Percentiles rank a stretch among this genome's conserved stretches.
Evolutionary conservation across 2,888 invertebrate species (phyloP).

Genomic region (Argyresthia goedartella): DNA sequence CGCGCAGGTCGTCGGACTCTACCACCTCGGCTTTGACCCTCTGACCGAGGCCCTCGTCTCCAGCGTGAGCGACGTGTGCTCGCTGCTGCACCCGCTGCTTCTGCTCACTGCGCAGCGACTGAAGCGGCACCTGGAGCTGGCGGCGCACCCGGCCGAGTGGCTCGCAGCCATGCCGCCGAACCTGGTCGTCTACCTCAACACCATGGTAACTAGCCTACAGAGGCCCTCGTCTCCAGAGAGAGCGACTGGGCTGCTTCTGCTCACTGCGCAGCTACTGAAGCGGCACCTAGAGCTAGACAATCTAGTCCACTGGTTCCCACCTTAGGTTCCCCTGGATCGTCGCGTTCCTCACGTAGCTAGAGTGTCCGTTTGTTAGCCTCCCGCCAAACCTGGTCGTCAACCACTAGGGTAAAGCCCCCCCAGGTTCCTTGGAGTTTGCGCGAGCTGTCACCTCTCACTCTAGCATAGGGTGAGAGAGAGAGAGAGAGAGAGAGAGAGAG

Average conservation of each 20-base stretch:
- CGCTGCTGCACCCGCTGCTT: conserved; percentile 78
- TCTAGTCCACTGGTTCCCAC: too few species aligned
- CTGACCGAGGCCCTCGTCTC: conserved; percentile 74
- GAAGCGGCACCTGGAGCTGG: conserved; percentile 73
- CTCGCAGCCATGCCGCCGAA: conserved; percentile 83
- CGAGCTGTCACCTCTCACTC: too few species aligned
- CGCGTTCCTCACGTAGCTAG: too few species aligned
- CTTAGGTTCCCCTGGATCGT: too few species aligned
- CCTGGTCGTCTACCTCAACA: conserved; percentile 81
- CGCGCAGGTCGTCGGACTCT: conserved; percentile 71
- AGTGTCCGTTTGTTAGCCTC: too few species aligned
- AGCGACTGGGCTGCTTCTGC: conserved; percentile 80
- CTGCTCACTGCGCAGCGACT: conserved; percentile 87
- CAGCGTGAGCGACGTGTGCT: conserved; percentile 76
- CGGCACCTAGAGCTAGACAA: conserved; percentile 73
- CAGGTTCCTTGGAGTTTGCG: too few species aligned
- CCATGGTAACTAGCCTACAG: conserved; percentile 68
- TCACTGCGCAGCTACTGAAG: conserved; percentile 86
- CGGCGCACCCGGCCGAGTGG: conserved; percentile 72
- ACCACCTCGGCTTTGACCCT: conserved; percentile 73
- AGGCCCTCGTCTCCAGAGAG: conserved; percentile 75
- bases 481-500: too few species aligned
- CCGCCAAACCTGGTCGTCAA: too few species aligned
- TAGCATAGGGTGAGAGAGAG: too few species aligned
- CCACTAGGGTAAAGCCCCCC: too few species aligned